A percentile compares a stretch with the other conserved stretches of the same genome.
Evolutionary conservation across 1,140 invertebrate species (phyloP).

Genomic region (Whitmania pigra): DNA sequence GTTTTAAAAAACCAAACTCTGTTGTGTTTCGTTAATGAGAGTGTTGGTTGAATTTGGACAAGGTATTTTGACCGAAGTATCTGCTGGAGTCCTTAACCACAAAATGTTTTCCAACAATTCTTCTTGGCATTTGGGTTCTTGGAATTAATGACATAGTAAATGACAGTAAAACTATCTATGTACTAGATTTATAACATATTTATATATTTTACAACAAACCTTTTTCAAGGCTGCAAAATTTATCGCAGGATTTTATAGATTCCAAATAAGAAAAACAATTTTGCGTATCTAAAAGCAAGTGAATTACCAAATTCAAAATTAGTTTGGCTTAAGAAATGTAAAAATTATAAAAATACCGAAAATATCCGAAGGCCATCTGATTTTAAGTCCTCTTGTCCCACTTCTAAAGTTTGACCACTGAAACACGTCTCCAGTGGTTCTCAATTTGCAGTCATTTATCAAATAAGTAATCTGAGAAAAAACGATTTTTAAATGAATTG

Average conservation of each 20-base stretch:
- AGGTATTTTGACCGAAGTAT: not conserved
- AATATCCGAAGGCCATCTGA: conserved; percentile 42
- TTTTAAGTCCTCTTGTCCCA: conserved; percentile 40
- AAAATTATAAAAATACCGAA: conserved; percentile 28
- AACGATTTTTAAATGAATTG: not conserved
- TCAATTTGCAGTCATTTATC: conserved; percentile 36
- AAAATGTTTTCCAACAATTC: not conserved
- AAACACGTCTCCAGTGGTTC: conserved; percentile 40
- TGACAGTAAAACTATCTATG: not conserved
- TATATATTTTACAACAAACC: too few relatives aligned
- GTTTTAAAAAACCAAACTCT: not conserved
- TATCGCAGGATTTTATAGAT: not conserved
- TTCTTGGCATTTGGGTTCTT: not conserved
- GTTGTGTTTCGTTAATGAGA: not conserved
- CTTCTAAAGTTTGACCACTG: conserved; percentile 42
- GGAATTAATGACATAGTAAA: not conserved
- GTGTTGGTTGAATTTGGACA: not conserved
- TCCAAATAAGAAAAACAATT: conserved; percentile 1
- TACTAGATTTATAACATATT: not conserved
- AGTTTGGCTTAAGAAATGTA: not conserved
- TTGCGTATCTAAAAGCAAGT: not conserved
- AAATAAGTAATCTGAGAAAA: conserved; percentile 5
- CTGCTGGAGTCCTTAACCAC: not conserved
- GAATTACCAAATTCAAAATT: not conserved
- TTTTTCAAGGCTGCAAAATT: conserved; percentile 3